Evolutionary conservation across 2,113 vertebrate species (phyloP).

Genomic region (human (Homo sapiens)): GRCh38 chr13:70882501-70883000

Average conservation of each 20-base stretch:
- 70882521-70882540: constrained; percentile 66
- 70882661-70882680: constrained; percentile 47
- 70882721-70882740: background rate
- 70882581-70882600: constrained; percentile 46
- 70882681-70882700: constrained; percentile 65
- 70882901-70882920: background rate
- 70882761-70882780: constrained; percentile 11
- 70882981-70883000: background rate
- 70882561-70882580: constrained; percentile 47
- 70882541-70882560: constrained; percentile 60
- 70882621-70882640: constrained; percentile 37
- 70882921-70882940: background rate
- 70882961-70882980: background rate
- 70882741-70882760: background rate
- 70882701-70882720: constrained; percentile 17
- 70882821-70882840: background rate
- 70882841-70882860: background rate
- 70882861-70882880: background rate
- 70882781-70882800: background rate
- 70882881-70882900: background rate
- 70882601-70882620: constrained; percentile 10
- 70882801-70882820: background rate
- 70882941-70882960: background rate
- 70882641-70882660: constrained; percentile 34
- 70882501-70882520: constrained; percentile 71